Conservation (phyloP, 2,797 vertebrate species). For the Sebastiscus tertius region DNA sequence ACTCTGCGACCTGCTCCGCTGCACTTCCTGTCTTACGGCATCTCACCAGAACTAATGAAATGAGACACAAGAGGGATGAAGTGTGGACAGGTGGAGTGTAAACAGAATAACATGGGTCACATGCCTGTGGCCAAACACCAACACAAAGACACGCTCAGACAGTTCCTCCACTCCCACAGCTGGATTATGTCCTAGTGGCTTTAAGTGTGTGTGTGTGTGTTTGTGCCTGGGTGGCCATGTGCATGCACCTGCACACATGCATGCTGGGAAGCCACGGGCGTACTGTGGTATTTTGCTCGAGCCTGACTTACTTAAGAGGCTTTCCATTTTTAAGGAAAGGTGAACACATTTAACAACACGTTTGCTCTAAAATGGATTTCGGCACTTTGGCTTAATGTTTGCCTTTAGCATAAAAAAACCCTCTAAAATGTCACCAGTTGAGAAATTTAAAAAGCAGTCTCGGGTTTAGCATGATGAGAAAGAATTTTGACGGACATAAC, state of each 20-base stretch:
- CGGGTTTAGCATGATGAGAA: not conserved
- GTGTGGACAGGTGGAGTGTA: conserved; percentile 40
- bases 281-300: not conserved
- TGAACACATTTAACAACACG: not conserved
- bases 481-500: not conserved
- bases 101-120: conserved; percentile 32
- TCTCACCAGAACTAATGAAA: conserved; percentile 42
- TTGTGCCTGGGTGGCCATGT: conserved; percentile 10
- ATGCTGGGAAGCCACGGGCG: not conserved
- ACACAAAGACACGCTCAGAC: not conserved
- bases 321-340: not conserved
- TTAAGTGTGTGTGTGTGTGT: not conserved
- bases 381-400: not conserved
- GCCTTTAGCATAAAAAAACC: not conserved
- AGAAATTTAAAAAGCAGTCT: not conserved
- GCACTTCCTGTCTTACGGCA: not conserved
- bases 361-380: not conserved
- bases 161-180: conserved; percentile 12
- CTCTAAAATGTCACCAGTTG: not conserved
- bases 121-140: conserved; percentile 12
- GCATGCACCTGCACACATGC: not conserved
- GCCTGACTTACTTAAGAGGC: not conserved
- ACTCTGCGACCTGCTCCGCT: not conserved
- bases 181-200: conserved; percentile 21
- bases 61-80: conserved; percentile 20